phyloP scores from a whole-genome alignment of 2,888 invertebrate genomes.

The Cerastoderma edule region DNA sequence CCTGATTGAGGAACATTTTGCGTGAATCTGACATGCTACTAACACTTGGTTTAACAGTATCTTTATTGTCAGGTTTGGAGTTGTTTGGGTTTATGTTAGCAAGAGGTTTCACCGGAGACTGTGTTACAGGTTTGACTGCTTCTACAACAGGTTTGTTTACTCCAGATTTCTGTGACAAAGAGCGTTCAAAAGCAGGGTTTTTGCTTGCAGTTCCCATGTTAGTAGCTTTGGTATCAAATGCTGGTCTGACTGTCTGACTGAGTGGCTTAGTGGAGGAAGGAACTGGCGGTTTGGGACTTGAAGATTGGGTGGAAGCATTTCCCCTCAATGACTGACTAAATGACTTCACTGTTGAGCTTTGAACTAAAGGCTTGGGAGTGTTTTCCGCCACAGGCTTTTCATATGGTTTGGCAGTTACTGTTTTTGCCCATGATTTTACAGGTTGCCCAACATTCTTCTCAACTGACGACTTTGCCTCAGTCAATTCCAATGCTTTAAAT shows the following conservation, averaged over 20 bases:
- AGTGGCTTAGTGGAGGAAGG: slow-evolving; percentile 28
- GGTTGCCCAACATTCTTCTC: slow-evolving; percentile 21
- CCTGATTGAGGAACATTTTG: slow-evolving; percentile 22
- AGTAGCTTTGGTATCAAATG: slow-evolving; percentile 27
- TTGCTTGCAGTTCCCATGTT: not conserved
- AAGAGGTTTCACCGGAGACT: slow-evolving; percentile 29
- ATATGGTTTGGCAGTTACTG: slow-evolving; percentile 37
- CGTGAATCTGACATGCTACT: slow-evolving; percentile 16
- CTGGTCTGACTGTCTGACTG: slow-evolving; percentile 28
- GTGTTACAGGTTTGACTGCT: slow-evolving; percentile 24
- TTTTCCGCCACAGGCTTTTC: slow-evolving; percentile 31
- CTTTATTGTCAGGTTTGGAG: slow-evolving; percentile 30
- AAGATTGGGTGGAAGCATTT: slow-evolving; percentile 9
- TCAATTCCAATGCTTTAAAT: not conserved
- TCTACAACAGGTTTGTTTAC: slow-evolving; percentile 18
- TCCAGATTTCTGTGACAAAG: slow-evolving; percentile 23
- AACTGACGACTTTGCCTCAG: slow-evolving; percentile 17
- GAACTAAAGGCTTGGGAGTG: slow-evolving; percentile 23
- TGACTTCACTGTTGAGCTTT: slow-evolving; percentile 10
- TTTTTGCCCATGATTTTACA: slow-evolving; percentile 49
- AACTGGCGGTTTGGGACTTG: slow-evolving; percentile 26
- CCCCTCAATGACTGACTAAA: slow-evolving; percentile 19
- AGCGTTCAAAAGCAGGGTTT: slow-evolving; percentile 10
- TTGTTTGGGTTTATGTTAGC: slow-evolving; percentile 14
- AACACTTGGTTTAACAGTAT: slow-evolving; percentile 27